Conservation (phyloP, 1,140 invertebrate species). For the Ostrea edulis region DNA sequence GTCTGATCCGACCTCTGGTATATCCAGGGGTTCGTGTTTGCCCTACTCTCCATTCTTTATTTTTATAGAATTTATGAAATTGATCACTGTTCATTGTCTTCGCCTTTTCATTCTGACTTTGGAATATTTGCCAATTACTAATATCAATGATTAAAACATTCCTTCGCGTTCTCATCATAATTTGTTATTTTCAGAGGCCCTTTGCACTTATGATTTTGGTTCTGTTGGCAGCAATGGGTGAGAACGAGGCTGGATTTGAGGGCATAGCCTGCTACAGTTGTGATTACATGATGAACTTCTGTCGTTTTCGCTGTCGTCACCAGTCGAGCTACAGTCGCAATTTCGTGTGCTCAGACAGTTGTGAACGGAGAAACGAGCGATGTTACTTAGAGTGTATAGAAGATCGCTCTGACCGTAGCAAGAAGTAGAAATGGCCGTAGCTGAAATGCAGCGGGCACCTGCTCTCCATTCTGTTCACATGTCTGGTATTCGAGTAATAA, state of each 20-base stretch:
- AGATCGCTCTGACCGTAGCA: neutral
- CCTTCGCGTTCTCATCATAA: neutral
- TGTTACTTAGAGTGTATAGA: slow-evolving; percentile 2
- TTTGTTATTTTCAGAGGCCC: neutral
- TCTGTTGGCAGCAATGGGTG: neutral
- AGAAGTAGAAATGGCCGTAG: neutral
- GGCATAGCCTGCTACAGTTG: neutral
- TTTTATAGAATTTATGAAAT: neutral
- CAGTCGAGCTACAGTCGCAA: neutral
- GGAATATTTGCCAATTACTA: neutral
- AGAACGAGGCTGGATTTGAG: neutral
- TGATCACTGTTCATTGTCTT: neutral
- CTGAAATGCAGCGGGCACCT: too few species aligned
- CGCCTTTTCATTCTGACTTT: neutral
- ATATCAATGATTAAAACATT: neutral
- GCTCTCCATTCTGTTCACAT: too few species aligned
- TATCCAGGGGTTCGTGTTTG: neutral
- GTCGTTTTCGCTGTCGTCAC: neutral
- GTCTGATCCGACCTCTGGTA: too few species aligned
- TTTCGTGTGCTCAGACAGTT: neutral
- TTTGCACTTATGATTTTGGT: neutral
- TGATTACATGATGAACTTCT: slow-evolving; percentile 6
- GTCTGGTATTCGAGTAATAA: too few species aligned
- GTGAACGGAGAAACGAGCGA: neutral
- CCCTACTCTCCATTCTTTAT: neutral